phyloP scores from a whole-genome alignment of 2,113 vertebrate genomes.

The Hemicordylus capensis region DNA sequence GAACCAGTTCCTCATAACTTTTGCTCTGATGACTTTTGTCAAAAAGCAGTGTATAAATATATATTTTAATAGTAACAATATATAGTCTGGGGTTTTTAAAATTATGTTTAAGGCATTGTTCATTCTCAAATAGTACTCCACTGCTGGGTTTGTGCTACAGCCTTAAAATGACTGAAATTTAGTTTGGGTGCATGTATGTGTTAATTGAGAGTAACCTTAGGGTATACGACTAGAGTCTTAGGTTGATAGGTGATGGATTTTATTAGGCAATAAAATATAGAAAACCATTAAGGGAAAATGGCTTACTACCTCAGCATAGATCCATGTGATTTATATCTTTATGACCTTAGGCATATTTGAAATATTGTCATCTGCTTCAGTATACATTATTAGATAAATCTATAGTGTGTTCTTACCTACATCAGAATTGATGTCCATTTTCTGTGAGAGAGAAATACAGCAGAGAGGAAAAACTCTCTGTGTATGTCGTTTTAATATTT shows the following conservation, averaged over 20 bases:
- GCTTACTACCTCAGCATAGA: conserved; percentile 31
- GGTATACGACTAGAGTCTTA: conserved; percentile 3
- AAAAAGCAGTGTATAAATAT: background rate
- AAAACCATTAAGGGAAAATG: conserved; percentile 33
- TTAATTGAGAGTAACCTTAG: conserved; percentile 33
- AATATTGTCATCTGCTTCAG: conserved; percentile 49
- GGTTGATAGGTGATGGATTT: conserved; percentile 51
- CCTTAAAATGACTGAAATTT: conserved; percentile 9
- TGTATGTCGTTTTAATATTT: conserved; percentile 4
- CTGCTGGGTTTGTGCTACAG: background rate
- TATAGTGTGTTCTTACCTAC: conserved; percentile 31
- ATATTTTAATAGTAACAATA: too few species aligned
- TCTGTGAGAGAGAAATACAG: conserved; percentile 6
- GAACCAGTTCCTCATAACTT: too few species aligned
- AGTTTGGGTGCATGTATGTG: background rate
- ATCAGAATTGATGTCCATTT: conserved; percentile 31
- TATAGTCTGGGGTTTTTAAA: too few species aligned
- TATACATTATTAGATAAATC: conserved; percentile 52
- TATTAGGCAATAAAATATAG: conserved; percentile 53
- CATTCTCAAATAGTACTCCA: background rate
- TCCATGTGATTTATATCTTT: conserved; percentile 60
- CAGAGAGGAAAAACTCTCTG: conserved; percentile 35
- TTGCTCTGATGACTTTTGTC: too few species aligned
- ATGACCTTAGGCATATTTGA: conserved; percentile 58
- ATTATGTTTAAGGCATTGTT: background rate